Percentiles rank a stretch among this genome's conserved stretches.
Conservation (phyloP, 2,113 vertebrate species). For the Irena cyanogastra region DNA sequence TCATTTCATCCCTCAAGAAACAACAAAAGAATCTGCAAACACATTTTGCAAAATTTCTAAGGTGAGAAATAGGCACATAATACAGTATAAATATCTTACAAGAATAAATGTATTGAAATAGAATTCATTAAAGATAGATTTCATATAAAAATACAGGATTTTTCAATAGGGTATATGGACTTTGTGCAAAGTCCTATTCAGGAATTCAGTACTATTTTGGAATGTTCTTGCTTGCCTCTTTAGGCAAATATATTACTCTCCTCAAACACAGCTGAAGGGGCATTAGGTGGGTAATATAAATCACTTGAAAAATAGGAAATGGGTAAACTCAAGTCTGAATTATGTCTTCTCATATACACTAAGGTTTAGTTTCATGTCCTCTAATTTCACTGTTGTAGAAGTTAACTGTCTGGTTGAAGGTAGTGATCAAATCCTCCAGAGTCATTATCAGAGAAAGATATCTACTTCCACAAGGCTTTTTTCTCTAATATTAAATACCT, state of each 20-base stretch:
- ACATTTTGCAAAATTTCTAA: background rate
- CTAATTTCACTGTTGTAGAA: background rate
- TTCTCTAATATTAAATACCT: background rate
- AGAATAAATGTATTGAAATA: background rate
- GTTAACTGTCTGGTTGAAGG: background rate
- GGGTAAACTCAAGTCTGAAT: slow-evolving; percentile 12
- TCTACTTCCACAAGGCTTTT: background rate
- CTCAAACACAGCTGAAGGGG: background rate
- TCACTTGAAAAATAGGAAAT: slow-evolving; percentile 33
- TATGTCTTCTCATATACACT: background rate
- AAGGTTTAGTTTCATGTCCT: background rate
- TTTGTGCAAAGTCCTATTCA: background rate
- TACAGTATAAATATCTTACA: background rate
- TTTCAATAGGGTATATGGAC: background rate
- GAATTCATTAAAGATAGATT: background rate
- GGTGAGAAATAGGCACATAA: background rate
- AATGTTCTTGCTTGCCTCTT: background rate
- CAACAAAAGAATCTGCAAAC: background rate
- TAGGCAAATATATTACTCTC: slow-evolving; percentile 12
- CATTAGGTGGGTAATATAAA: slow-evolving; percentile 23
- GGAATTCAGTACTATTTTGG: background rate
- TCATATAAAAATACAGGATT: background rate
- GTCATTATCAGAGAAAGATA: background rate
- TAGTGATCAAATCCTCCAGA: background rate
- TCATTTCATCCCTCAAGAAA: background rate